Evolutionary conservation across 2,113 vertebrate species (phyloP).

Genomic region (Cebus imitator): DNA sequence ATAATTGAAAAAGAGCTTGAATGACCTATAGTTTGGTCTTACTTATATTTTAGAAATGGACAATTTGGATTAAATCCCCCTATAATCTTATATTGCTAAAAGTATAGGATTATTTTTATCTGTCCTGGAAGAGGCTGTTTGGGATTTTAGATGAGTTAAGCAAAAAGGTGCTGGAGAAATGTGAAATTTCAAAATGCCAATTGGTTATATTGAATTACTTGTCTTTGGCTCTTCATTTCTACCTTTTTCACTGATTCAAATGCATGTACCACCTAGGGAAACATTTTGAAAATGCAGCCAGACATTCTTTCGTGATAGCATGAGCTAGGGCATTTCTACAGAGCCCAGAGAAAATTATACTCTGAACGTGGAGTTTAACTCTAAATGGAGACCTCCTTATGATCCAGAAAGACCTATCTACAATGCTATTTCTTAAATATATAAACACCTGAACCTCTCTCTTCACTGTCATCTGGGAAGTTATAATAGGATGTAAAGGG

Average conservation of each 20-base stretch:
- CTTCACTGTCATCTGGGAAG: not conserved
- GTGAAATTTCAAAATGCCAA: not conserved
- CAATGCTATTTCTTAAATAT: not conserved
- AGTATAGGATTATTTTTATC: conserved; percentile 35
- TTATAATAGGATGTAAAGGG: rapidly evolving
- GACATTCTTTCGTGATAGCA: not conserved
- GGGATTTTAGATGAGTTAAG: conserved; percentile 31
- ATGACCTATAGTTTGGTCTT: not conserved
- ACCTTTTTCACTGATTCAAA: conserved; percentile 11
- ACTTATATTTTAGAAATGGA: conserved; percentile 24
- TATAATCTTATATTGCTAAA: not conserved
- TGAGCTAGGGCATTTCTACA: not conserved
- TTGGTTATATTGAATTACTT: not conserved
- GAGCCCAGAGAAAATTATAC: not conserved
- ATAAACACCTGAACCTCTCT: not conserved
- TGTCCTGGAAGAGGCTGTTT: not conserved
- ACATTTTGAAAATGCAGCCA: not conserved
- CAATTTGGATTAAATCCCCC: not conserved
- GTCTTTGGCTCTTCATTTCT: not conserved
- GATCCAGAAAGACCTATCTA: not conserved
- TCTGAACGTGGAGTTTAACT: not conserved
- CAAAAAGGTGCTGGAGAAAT: not conserved
- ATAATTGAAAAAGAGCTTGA: not conserved
- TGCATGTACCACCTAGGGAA: not conserved
- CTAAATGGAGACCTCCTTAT: not conserved